Conservation (phyloP, 2,888 invertebrate genomes). For the Hirtodrosophila trivittata region DNA sequence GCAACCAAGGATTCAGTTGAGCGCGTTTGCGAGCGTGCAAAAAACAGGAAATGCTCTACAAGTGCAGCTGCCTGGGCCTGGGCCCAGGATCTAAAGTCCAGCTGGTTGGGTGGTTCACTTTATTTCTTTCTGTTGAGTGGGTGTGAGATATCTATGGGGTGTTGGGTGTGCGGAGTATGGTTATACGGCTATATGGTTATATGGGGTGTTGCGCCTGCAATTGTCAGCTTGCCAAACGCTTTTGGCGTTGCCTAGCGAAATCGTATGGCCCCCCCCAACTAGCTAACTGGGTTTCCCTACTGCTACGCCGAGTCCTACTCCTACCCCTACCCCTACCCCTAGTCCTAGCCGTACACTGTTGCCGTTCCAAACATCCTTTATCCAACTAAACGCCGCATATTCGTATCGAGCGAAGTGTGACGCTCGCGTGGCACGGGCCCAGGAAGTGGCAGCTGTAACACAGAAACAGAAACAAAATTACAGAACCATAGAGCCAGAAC, state of each 20-base stretch:
- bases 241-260: slow-evolving; percentile 71
- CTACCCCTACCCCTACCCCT: too few relatives aligned
- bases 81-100: slow-evolving; percentile 26
- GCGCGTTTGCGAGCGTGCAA: slow-evolving; percentile 74
- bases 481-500: slow-evolving; percentile 18
- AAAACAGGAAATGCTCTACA: slow-evolving; percentile 75
- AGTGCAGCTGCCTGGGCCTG: slow-evolving; percentile 65
- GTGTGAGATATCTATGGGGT: background rate
- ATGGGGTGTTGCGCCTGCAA: slow-evolving; percentile 13
- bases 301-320: too few relatives aligned
- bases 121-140: slow-evolving; percentile 3
- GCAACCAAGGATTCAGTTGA: slow-evolving; percentile 71
- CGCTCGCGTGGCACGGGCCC: slow-evolving; percentile 73
- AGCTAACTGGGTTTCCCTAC: too few relatives aligned
- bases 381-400: slow-evolving; percentile 8
- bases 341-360: background rate
- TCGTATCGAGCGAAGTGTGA: slow-evolving; percentile 67
- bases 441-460: slow-evolving; percentile 74
- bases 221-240: slow-evolving; percentile 65
- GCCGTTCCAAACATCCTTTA: background rate
- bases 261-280: slow-evolving; percentile 27
- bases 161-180: slow-evolving; percentile 10
- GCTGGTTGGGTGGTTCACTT: slow-evolving; percentile 19
- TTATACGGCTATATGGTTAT: background rate
- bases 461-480: slow-evolving; percentile 44